These are phyloP conservation scores for Acanthococcus lagerstroemiae DNA, from an alignment of 2,888 invertebrate genomes.

Conservation along the genomic window DNA sequence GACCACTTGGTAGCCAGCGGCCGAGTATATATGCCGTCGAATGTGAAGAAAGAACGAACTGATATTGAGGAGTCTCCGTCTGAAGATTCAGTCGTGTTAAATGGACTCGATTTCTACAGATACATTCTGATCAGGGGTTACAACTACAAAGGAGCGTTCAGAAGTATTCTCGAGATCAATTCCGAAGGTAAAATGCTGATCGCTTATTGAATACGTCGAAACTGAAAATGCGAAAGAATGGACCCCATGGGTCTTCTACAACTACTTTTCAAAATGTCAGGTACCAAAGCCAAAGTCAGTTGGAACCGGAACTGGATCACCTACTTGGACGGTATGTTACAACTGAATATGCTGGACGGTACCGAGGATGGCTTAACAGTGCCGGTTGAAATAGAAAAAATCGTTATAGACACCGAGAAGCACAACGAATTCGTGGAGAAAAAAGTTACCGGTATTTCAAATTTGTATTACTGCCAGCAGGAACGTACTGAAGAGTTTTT, in stretches of 20 bases:
- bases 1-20: slow-evolving; percentile 25
- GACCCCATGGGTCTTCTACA: too few species aligned
- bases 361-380: slow-evolving; percentile 20
- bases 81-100: slow-evolving; percentile 19
- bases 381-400: slow-evolving; percentile 32
- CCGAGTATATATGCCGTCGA: neutral
- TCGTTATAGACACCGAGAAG: slow-evolving; percentile 26
- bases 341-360: slow-evolving; percentile 23
- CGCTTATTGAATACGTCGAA: too few species aligned
- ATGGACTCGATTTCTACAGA: slow-evolving; percentile 52
- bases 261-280: too few species aligned
- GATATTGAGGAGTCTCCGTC: neutral
- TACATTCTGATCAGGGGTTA: slow-evolving; percentile 62
- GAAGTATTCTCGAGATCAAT: slow-evolving; percentile 41
- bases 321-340: slow-evolving; percentile 32
- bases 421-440: slow-evolving; percentile 14
- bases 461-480: too few species aligned
- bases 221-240: too few species aligned
- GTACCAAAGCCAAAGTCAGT: slow-evolving; percentile 25
- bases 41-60: neutral
- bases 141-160: slow-evolving; percentile 42
- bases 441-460: neutral
- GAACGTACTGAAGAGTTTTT: too few species aligned
- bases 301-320: slow-evolving; percentile 33
- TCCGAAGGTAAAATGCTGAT: too few species aligned